A percentile compares a stretch with the other conserved stretches of the same genome.
These are phyloP conservation scores for Sebastes baramenuke DNA, from an alignment of 2,797 vertebrate species.

Conservation along the genomic window DNA sequence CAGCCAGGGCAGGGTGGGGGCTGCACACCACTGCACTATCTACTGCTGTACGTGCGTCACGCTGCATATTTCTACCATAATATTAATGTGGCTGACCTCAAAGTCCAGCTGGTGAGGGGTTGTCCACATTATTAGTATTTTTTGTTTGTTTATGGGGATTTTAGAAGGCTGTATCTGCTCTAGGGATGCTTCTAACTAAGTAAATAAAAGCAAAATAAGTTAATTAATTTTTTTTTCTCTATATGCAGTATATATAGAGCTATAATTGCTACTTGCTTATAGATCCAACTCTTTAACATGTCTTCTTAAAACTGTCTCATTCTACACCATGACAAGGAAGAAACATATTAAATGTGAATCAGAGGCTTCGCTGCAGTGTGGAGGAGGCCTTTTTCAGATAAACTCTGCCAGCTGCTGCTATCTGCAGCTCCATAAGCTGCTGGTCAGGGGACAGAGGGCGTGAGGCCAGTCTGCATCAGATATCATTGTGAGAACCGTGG, in stretches of 20 bases:
- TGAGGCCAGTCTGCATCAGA: neutral
- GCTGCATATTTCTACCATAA: neutral
- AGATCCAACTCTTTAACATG: neutral
- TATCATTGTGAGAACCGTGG: neutral
- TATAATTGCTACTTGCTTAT: neutral
- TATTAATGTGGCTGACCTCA: neutral
- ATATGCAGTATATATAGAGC: neutral
- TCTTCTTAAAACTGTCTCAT: neutral
- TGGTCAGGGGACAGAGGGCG: neutral
- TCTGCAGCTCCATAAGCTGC: conserved; percentile 36
- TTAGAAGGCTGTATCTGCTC: neutral
- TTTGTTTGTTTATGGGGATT: neutral
- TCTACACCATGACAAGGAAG: neutral
- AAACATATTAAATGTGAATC: neutral
- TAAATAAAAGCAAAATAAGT: neutral
- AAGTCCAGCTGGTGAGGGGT: neutral
- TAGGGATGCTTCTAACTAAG: neutral
- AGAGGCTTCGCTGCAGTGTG: neutral
- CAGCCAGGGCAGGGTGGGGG: conserved; percentile 63
- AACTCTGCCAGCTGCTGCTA: conserved; percentile 21
- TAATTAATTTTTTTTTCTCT: neutral
- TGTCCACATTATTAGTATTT: neutral
- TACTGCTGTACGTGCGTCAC: conserved; percentile 25
- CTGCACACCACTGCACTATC: conserved; percentile 36
- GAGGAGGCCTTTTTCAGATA: conserved; percentile 2